phyloP scores from a whole-genome alignment of 2,113 vertebrate genomes.

The Bothrops jararaca region DNA sequence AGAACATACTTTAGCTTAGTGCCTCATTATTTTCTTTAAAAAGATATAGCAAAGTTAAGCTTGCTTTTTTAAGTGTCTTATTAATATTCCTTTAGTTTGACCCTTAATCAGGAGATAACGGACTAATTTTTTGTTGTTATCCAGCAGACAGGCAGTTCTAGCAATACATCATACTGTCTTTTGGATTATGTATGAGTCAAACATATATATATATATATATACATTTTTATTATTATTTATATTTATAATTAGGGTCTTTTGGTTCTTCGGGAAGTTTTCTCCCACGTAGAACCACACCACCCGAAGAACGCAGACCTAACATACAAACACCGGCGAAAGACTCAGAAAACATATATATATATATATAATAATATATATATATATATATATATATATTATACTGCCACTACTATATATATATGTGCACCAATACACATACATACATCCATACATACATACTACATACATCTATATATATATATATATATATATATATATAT shows the following conservation, averaged over 20 bases:
- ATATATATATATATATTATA: too few relatives aligned
- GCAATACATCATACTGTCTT: background rate
- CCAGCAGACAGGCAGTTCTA: background rate
- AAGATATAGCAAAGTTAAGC: background rate
- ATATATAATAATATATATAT: too few relatives aligned
- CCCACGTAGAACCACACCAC: too few relatives aligned
- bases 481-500: background rate
- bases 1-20: background rate
- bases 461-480: background rate
- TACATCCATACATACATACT: too few relatives aligned
- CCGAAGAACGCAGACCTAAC: too few relatives aligned
- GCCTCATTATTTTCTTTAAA: background rate
- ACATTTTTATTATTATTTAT: too few relatives aligned
- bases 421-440: too few relatives aligned
- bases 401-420: too few relatives aligned
- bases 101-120: background rate
- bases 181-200: background rate
- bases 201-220: background rate
- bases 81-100: background rate
- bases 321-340: too few relatives aligned
- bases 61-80: background rate
- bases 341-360: too few relatives aligned
- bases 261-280: too few relatives aligned
- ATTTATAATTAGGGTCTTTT: too few relatives aligned
- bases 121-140: background rate